phyloP scores from a whole-genome alignment of 2,113 vertebrate species.

The Orthonyx spaldingii region DNA sequence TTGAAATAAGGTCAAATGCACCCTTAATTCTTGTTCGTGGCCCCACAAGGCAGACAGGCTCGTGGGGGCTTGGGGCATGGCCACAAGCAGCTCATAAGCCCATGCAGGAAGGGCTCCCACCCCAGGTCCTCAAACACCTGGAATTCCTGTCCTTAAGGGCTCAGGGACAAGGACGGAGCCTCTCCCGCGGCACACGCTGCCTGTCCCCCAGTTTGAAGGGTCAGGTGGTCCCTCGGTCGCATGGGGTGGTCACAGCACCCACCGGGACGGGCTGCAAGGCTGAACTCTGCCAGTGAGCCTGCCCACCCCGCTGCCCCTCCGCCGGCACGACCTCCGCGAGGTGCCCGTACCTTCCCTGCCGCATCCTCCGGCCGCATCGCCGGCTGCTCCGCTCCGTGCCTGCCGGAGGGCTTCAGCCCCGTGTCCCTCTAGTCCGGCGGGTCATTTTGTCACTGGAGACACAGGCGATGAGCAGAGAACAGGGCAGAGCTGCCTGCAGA shows the following conservation, averaged over 20 bases:
- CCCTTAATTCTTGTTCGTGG: not conserved
- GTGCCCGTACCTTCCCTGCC: not conserved
- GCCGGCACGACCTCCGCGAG: rapidly evolving
- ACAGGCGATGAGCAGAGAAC: rapidly evolving
- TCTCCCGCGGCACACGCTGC: rapidly evolving
- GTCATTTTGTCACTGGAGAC: not conserved
- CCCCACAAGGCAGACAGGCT: not conserved
- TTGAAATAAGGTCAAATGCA: not conserved
- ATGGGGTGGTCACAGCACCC: not conserved
- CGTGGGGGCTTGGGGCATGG: not conserved
- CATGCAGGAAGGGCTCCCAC: not conserved
- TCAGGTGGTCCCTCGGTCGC: rapidly evolving
- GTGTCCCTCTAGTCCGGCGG: not conserved
- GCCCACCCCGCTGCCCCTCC: not conserved
- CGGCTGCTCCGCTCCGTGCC: not conserved
- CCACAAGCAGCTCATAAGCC: not conserved
- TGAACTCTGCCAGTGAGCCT: rapidly evolving
- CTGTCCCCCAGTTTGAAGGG: rapidly evolving
- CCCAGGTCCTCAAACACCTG: not conserved
- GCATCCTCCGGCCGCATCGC: not conserved
- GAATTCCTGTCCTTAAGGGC: not conserved
- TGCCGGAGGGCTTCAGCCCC: rapidly evolving
- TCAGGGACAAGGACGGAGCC: not conserved
- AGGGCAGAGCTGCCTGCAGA: conserved; percentile 19
- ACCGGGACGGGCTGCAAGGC: rapidly evolving